Evolutionary conservation across 2,797 vertebrate species (phyloP).

Genomic region (Ctenopoma multispine): DNA sequence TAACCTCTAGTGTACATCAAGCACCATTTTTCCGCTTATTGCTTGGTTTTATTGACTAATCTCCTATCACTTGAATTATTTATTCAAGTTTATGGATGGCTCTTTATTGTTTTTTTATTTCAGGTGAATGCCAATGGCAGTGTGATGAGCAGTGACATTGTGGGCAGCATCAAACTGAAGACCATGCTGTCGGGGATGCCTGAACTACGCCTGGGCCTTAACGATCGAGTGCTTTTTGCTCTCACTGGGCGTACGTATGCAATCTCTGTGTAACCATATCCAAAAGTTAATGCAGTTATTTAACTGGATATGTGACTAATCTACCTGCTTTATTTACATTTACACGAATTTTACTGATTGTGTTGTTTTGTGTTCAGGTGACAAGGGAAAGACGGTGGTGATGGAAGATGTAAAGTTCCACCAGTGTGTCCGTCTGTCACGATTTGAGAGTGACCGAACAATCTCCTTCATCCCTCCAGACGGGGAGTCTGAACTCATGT

Average conservation of each 20-base stretch:
- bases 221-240: slow-evolving; percentile 93
- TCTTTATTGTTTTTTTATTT: slow-evolving; percentile 15
- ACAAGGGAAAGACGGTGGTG: slow-evolving; percentile 91
- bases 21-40: not conserved
- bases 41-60: not conserved
- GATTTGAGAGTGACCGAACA: slow-evolving; percentile 93
- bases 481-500: slow-evolving; percentile 95
- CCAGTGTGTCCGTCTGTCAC: slow-evolving; percentile 93
- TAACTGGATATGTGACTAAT: not conserved
- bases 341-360: not conserved
- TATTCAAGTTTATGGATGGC: not conserved
- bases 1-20: not conserved
- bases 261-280: not conserved
- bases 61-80: not conserved
- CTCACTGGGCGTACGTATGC: slow-evolving; percentile 89
- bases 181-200: slow-evolving; percentile 97
- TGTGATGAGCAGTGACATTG: slow-evolving; percentile 94
- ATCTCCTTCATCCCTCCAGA: slow-evolving; percentile 96
- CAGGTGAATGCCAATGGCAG: slow-evolving; percentile 93
- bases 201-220: slow-evolving; percentile 92
- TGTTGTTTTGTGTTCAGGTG: slow-evolving; percentile 78
- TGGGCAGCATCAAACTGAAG: slow-evolving; percentile 93
- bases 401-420: slow-evolving; percentile 97
- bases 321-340: not conserved
- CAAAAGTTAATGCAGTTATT: not conserved